Conservation (phyloP, 2,113 vertebrate genomes). For the Bubo scandiacus region DNA sequence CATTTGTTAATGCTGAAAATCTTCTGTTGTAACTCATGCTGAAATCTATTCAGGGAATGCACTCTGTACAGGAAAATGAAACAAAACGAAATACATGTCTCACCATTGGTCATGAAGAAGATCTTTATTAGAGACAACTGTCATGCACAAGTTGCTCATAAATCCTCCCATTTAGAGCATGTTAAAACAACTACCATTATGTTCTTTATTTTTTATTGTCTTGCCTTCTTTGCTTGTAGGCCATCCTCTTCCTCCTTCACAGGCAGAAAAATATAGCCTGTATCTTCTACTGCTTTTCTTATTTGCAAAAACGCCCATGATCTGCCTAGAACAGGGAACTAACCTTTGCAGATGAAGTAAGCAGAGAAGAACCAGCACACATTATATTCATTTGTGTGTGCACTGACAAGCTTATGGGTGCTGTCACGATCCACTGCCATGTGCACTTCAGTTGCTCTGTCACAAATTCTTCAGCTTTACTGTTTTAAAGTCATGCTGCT, state of each 20-base stretch:
- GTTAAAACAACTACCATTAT: not conserved
- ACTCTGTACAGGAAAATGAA: slow-evolving; percentile 17
- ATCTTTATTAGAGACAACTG: not conserved
- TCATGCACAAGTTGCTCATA: slow-evolving; percentile 1
- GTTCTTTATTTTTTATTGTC: not conserved
- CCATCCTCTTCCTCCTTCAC: not conserved
- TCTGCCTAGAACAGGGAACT: not conserved
- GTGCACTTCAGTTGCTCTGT: not conserved
- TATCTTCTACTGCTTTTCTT: not conserved
- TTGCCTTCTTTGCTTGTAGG: not conserved
- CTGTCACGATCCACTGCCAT: not conserved
- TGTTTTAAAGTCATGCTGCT: not conserved
- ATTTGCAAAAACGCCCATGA: not conserved
- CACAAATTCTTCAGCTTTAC: not conserved
- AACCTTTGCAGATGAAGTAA: not conserved
- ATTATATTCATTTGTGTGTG: not conserved
- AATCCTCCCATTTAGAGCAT: not conserved
- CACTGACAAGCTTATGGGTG: not conserved
- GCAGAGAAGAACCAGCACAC: not conserved
- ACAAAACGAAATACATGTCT: not conserved
- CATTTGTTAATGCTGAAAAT: not conserved
- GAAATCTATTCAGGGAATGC: not conserved
- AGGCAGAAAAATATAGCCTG: not conserved
- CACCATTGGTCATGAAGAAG: not conserved
- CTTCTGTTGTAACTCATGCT: not conserved